Conservation (phyloP, 2,888 invertebrate species). For the Leucania comma region DNA sequence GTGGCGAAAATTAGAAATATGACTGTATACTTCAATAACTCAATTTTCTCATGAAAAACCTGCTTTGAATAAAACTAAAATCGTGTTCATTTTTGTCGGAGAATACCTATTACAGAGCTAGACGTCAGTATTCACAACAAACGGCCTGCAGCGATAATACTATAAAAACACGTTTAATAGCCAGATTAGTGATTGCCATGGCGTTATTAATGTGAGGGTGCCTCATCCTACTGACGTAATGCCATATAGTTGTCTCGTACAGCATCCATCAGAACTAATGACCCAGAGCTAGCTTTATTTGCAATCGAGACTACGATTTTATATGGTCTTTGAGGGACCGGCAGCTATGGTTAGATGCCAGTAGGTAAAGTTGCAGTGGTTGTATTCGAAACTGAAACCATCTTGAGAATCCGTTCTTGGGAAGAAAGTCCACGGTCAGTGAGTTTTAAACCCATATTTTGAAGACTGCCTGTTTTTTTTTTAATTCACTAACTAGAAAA, state of each 20-base stretch:
- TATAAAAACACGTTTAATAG: conserved; percentile 49
- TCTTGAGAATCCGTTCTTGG: background rate
- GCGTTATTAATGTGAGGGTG: conserved; percentile 28
- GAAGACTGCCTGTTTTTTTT: no score
- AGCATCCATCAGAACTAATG: conserved; percentile 25
- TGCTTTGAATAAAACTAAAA: background rate
- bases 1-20: background rate
- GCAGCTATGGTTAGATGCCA: background rate
- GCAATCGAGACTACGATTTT: conserved; percentile 22
- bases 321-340: background rate
- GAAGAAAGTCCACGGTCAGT: background rate
- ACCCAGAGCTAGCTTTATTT: conserved; percentile 22
- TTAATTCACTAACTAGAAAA: no score
- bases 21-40: background rate
- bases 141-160: conserved; percentile 32
- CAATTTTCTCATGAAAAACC: conserved; percentile 7
- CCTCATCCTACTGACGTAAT: conserved; percentile 38
- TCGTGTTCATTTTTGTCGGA: conserved; percentile 1
- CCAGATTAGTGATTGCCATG: conserved; percentile 41
- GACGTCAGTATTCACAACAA: conserved; percentile 5
- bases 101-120: conserved; percentile 20
- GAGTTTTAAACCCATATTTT: no score
- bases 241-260: conserved; percentile 21
- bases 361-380: background rate
- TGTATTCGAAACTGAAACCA: background rate